These are phyloP conservation scores for Lottia gigantea DNA, from an alignment of 2,888 invertebrate genomes.

Conservation along the genomic window DNA sequence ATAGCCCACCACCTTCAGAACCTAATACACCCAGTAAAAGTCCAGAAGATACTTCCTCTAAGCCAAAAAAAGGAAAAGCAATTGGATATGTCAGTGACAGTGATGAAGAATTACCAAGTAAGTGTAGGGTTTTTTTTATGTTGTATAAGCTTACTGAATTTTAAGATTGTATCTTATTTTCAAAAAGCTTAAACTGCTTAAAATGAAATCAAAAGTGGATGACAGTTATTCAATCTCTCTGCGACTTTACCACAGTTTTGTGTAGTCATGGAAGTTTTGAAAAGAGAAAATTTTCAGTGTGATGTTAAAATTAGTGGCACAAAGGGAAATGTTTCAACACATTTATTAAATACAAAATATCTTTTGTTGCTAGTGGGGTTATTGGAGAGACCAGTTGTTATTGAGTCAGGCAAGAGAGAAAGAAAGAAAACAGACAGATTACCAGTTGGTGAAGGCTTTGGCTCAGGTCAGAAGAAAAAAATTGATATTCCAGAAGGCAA, in stretches of 20 bases:
- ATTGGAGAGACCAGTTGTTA: conserved; percentile 64
- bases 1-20: neutral
- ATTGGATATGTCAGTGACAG: conserved; percentile 22
- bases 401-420: conserved; percentile 66
- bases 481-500: conserved; percentile 71
- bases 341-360: neutral
- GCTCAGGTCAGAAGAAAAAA: conserved; percentile 56
- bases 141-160: too few relatives aligned
- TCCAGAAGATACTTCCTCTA: neutral
- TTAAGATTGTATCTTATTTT: too few relatives aligned
- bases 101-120: conserved; percentile 45
- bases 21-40: conserved; percentile 1
- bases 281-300: neutral
- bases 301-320: too few relatives aligned
- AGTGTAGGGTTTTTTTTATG: conserved; percentile 1
- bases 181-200: too few relatives aligned
- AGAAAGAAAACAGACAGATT: conserved; percentile 68
- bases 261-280: neutral
- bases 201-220: too few relatives aligned
- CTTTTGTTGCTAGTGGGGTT: conserved; percentile 55
- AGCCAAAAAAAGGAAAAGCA: conserved; percentile 22
- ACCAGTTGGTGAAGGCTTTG: conserved; percentile 44
- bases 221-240: too few relatives aligned
- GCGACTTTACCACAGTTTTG: too few relatives aligned
- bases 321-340: neutral